phyloP scores from a whole-genome alignment of 2,888 invertebrate species.

The Sesia bembeciformis region DNA sequence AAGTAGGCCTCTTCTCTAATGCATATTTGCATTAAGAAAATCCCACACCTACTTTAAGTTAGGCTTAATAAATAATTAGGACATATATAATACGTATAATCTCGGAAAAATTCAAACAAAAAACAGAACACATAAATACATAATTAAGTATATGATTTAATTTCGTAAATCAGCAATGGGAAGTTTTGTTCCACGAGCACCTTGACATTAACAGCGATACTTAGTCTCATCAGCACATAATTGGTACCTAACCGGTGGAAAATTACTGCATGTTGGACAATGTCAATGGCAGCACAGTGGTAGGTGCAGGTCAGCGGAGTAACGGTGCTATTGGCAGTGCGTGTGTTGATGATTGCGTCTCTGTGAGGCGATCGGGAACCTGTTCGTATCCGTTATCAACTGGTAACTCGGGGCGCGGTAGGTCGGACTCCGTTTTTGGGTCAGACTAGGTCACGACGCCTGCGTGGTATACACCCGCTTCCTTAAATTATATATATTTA shows the following conservation, averaged over 20 bases:
- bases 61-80: no score
- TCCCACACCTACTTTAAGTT: no score
- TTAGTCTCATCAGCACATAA: background rate
- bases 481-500: constrained; percentile 43
- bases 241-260: background rate
- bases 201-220: no score
- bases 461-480: constrained; percentile 51
- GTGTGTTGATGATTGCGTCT: constrained; percentile 27
- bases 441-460: constrained; percentile 70
- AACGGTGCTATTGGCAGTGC: constrained; percentile 42
- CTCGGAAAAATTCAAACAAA: no score
- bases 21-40: no score
- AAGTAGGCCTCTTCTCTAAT: background rate
- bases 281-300: constrained; percentile 14
- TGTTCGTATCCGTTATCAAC: constrained; percentile 52
- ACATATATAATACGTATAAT: no score
- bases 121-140: no score
- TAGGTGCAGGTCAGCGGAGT: constrained; percentile 27
- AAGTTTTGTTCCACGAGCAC: no score
- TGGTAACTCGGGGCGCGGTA: constrained; percentile 49
- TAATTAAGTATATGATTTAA: no score
- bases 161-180: no score
- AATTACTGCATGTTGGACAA: constrained; percentile 6
- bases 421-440: constrained; percentile 62
- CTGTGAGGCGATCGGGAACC: constrained; percentile 52